phyloP scores from a whole-genome alignment of 2,888 invertebrate species.

The Zaprionus obscuricornis region DNA sequence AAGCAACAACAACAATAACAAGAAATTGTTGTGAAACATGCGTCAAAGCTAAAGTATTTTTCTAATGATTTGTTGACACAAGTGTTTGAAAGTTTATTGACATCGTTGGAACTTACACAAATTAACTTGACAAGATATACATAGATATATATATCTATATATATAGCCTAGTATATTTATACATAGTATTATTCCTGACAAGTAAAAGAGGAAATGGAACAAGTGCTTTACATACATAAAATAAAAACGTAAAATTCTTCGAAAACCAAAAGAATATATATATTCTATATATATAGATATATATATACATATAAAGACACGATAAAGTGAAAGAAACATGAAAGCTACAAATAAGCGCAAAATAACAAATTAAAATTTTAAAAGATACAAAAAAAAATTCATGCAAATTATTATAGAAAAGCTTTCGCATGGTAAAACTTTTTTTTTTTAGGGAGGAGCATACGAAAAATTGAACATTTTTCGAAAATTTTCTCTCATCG shows the following conservation, averaged over 20 bases:
- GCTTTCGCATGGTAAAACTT: slow-evolving; percentile 44
- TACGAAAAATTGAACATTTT: slow-evolving; percentile 27
- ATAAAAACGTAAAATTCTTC: slow-evolving; percentile 36
- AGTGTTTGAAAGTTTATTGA: slow-evolving; percentile 47
- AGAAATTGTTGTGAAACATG: no score
- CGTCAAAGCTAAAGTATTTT: slow-evolving; percentile 4
- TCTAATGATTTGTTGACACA: slow-evolving; percentile 52
- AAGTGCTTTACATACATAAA: slow-evolving; percentile 37
- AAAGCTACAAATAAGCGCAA: slow-evolving; percentile 11
- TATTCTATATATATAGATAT: no score
- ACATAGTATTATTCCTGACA: background rate
- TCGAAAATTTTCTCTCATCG: slow-evolving; percentile 36
- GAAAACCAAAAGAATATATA: slow-evolving; percentile 35
- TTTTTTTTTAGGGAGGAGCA: slow-evolving; percentile 43
- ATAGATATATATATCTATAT: slow-evolving; percentile 1
- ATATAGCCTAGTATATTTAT: background rate
- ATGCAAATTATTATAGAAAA: slow-evolving; percentile 45
- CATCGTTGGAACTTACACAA: slow-evolving; percentile 2
- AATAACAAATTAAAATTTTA: slow-evolving; percentile 32
- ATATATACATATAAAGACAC: no score
- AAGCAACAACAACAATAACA: no score
- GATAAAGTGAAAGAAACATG: slow-evolving; percentile 11
- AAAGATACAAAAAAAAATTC: slow-evolving; percentile 23
- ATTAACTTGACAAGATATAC: background rate
- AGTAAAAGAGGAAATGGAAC: slow-evolving; percentile 41